Conservation (phyloP, 2,888 invertebrate genomes). For the Aspidiotus rigidus region DNA sequence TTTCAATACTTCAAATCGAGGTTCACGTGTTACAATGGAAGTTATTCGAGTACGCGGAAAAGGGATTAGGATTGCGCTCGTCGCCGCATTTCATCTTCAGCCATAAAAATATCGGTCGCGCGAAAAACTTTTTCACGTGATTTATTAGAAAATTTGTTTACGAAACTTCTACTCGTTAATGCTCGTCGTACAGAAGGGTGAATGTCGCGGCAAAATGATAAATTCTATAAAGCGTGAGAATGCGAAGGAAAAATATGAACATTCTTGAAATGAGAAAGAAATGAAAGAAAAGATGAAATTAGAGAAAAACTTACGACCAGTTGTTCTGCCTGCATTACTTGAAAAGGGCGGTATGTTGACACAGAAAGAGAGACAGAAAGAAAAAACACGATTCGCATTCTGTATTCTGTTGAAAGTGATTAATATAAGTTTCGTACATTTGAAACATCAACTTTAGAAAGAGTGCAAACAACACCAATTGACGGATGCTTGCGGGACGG, state of each 20-base stretch:
- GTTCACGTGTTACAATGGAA: neutral
- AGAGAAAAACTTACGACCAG: too few relatives aligned
- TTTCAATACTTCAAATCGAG: neutral
- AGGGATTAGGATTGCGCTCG: neutral
- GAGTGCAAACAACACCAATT: too few relatives aligned
- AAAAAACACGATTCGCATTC: too few relatives aligned
- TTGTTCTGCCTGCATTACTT: too few relatives aligned
- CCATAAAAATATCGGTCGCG: neutral
- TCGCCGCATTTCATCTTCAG: neutral
- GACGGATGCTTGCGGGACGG: too few relatives aligned
- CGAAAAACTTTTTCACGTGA: conserved; percentile 5
- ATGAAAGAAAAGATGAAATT: neutral
- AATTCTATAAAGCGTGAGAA: too few relatives aligned
- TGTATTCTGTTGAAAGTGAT: too few relatives aligned
- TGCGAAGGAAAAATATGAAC: neutral
- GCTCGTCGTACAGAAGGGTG: neutral
- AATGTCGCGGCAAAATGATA: too few relatives aligned
- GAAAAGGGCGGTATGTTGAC: too few relatives aligned
- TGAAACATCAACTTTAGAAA: too few relatives aligned
- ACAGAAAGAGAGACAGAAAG: too few relatives aligned
- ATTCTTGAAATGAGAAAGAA: neutral
- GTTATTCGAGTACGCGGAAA: neutral
- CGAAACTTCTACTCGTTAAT: conserved; percentile 10
- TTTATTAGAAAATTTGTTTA: conserved; percentile 19
- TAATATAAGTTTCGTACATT: too few relatives aligned